Percentiles rank a stretch among this genome's conserved stretches.
These are phyloP conservation scores for Diorhabda sublineata DNA, from an alignment of 1,140 invertebrate genomes.

Conservation along the genomic window DNA sequence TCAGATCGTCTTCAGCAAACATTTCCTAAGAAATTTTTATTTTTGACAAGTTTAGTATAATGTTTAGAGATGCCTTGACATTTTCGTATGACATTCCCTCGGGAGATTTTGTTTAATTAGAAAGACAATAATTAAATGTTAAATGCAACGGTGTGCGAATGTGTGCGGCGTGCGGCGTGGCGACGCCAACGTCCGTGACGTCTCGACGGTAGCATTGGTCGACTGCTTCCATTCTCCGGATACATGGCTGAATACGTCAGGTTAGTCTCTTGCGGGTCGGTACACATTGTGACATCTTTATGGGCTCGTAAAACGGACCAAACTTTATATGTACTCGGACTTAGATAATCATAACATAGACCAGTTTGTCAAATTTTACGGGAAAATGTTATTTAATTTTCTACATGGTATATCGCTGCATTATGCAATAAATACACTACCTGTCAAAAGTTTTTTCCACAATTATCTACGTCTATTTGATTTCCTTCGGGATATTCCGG, in stretches of 20 bases:
- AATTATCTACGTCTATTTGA: too few relatives aligned
- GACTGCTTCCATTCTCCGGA: constrained; percentile 11
- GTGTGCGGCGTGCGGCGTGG: constrained; percentile 25
- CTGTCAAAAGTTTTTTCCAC: too few relatives aligned
- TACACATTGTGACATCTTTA: constrained; percentile 32
- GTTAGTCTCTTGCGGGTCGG: constrained; percentile 29
- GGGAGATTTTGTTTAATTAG: constrained; percentile 29
- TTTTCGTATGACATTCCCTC: constrained; percentile 7
- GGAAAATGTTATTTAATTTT: too few relatives aligned
- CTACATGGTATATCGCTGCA: too few relatives aligned
- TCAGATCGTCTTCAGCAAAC: not conserved
- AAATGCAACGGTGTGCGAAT: constrained; percentile 30
- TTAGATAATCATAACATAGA: constrained; percentile 22
- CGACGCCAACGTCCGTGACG: constrained; percentile 7
- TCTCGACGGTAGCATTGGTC: not conserved
- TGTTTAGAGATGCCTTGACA: not conserved
- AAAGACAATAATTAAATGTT: constrained; percentile 36
- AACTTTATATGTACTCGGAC: constrained; percentile 24
- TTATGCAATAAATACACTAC: too few relatives aligned
- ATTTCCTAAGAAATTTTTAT: constrained; percentile 3
- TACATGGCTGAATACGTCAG: constrained; percentile 22
- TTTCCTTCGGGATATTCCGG: too few relatives aligned
- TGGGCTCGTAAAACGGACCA: constrained; percentile 34
- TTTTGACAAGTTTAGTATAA: constrained; percentile 19
- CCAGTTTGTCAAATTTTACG: not conserved